Conservation (phyloP, 2,888 invertebrate genomes). For the Philopedon plagiatum region DNA sequence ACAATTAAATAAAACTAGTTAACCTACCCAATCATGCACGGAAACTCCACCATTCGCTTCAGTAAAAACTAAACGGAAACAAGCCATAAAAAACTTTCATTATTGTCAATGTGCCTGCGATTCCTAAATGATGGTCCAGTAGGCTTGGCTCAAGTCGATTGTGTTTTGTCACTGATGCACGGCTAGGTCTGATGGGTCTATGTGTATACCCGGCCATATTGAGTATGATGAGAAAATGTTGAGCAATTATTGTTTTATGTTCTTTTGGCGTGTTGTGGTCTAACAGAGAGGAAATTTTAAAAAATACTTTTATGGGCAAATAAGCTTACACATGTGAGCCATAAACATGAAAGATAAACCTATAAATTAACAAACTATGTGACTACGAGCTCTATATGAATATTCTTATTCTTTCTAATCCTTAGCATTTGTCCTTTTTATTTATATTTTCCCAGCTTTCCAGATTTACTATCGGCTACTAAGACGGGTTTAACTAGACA, state of each 20-base stretch:
- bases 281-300: conserved; percentile 10
- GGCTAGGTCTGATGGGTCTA: conserved; percentile 46
- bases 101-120: conserved; percentile 65
- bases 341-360: no score
- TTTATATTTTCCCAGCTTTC: no score
- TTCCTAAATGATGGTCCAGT: conserved; percentile 60
- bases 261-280: conserved; percentile 3
- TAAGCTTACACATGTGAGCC: no score
- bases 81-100: conserved; percentile 60
- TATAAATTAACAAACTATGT: no score
- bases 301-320: no score
- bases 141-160: conserved; percentile 61
- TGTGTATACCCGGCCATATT: conserved; percentile 18
- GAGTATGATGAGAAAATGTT: conserved; percentile 23
- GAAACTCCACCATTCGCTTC: neutral
- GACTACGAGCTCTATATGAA: no score
- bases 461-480: no score
- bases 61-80: conserved; percentile 41
- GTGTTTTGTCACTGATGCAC: conserved; percentile 67
- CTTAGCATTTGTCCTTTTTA: no score
- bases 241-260: conserved; percentile 23
- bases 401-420: no score
- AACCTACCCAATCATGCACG: conserved; percentile 41
- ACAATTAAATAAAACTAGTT: conserved; percentile 43
- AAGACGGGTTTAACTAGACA: no score